Evolutionary conservation across 2,113 vertebrate genomes (phyloP).

Genomic region (Balaenoptera acutorostrata): DNA sequence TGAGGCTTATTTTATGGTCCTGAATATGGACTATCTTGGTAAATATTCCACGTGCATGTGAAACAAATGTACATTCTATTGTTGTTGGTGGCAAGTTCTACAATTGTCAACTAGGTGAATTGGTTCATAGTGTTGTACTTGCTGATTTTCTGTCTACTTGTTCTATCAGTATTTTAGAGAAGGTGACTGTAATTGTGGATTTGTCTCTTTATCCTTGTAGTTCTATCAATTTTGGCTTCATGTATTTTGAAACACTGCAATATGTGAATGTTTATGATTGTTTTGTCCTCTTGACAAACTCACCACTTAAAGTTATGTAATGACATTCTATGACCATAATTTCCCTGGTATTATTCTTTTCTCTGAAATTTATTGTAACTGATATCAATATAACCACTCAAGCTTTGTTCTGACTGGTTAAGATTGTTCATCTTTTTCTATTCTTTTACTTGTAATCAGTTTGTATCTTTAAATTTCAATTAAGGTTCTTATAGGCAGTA

Average conservation of each 20-base stretch:
- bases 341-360: not conserved
- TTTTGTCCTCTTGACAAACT: slow-evolving; percentile 23
- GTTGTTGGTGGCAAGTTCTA: not conserved
- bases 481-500: not conserved
- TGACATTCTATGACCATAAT: not conserved
- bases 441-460: not conserved
- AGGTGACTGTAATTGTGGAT: not conserved
- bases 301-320: slow-evolving; percentile 6
- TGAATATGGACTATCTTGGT: not conserved
- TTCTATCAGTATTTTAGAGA: not conserved
- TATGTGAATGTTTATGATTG: not conserved
- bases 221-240: not conserved
- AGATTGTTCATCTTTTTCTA: slow-evolving; percentile 2
- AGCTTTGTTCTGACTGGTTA: not conserved
- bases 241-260: not conserved
- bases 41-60: not conserved
- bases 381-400: not conserved
- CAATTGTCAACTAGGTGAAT: not conserved
- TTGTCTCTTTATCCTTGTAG: not conserved
- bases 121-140: not conserved
- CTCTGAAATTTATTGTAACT: not conserved
- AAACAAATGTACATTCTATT: not conserved
- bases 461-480: slow-evolving; percentile 18
- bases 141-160: not conserved
- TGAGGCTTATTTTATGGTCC: not conserved